Percentiles rank a stretch among this genome's conserved stretches.
Evolutionary conservation across 1,140 invertebrate species (phyloP).

Genomic region (Caenorhabditis brenneri): DNA sequence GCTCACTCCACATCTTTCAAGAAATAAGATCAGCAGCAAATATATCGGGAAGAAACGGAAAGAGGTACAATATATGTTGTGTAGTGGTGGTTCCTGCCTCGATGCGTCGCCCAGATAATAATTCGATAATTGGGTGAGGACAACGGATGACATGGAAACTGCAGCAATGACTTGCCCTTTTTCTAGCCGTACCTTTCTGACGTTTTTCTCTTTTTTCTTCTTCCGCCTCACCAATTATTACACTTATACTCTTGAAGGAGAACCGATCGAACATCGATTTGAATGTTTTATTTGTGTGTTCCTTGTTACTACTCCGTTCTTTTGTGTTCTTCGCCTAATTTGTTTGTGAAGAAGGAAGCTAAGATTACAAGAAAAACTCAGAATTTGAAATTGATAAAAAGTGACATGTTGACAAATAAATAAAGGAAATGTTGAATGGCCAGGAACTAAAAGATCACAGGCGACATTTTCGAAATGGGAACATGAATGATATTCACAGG

Average conservation of each 20-base stretch:
- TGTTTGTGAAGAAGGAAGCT: background rate
- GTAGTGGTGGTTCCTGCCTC: constrained; percentile 31
- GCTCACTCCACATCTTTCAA: background rate
- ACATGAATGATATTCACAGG: too few relatives aligned
- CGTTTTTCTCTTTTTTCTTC: background rate
- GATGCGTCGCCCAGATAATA: constrained; percentile 41
- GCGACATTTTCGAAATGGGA: too few relatives aligned
- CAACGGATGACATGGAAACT: constrained; percentile 22
- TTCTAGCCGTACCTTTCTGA: background rate
- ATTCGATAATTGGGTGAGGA: constrained; percentile 38
- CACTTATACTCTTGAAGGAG: constrained; percentile 3
- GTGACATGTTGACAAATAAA: background rate
- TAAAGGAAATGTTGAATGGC: background rate
- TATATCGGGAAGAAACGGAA: background rate
- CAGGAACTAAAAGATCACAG: background rate
- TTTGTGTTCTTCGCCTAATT: constrained; percentile 1
- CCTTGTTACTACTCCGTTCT: background rate
- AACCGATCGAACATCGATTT: constrained; percentile 17
- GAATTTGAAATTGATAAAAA: background rate
- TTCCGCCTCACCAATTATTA: background rate
- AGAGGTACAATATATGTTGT: background rate
- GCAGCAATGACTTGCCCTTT: constrained; percentile 16
- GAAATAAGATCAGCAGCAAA: background rate
- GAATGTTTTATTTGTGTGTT: background rate
- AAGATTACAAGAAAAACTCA: background rate